Percentiles rank a stretch among this genome's conserved stretches.
These are phyloP conservation scores for Chrysaora quinquecirrha DNA, from an alignment of 30 jellyfish, hydroid and myxozoan genomes.

Conservation along the genomic window DNA sequence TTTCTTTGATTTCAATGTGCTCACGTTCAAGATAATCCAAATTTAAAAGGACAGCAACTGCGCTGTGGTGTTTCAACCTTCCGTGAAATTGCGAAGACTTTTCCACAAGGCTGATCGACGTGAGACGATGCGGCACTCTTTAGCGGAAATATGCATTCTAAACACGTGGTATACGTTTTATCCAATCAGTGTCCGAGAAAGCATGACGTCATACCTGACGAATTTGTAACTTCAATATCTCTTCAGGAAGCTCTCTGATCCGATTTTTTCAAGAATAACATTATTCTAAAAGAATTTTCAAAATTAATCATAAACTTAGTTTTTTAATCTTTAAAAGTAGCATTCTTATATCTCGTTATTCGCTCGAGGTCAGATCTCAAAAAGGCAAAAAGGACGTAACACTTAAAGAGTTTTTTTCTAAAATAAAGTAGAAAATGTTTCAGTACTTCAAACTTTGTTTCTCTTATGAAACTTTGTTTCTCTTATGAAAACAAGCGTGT, in stretches of 20 bases:
- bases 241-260: too few species aligned
- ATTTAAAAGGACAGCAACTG: constrained; percentile 34
- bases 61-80: background rate
- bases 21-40: background rate
- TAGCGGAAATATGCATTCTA: background rate
- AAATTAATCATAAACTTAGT: too few species aligned
- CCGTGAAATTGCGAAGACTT: background rate
- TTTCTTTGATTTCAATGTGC: constrained; percentile 1
- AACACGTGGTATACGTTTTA: background rate
- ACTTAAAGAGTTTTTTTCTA: too few species aligned
- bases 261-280: too few species aligned
- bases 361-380: background rate
- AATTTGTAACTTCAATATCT: too few species aligned
- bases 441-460: too few species aligned
- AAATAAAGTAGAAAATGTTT: too few species aligned
- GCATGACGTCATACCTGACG: background rate
- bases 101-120: background rate
- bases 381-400: too few species aligned
- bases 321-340: background rate
- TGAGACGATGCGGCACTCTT: background rate
- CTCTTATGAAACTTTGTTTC: too few species aligned
- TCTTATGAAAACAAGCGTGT: too few species aligned
- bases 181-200: background rate
- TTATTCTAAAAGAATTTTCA: too few species aligned
- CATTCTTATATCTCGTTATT: background rate